Evolutionary conservation across 2,888 invertebrate genomes (phyloP), one percentile per base, ranked within the genome.

Genomic region (Creontiades dilutus): DNA sequence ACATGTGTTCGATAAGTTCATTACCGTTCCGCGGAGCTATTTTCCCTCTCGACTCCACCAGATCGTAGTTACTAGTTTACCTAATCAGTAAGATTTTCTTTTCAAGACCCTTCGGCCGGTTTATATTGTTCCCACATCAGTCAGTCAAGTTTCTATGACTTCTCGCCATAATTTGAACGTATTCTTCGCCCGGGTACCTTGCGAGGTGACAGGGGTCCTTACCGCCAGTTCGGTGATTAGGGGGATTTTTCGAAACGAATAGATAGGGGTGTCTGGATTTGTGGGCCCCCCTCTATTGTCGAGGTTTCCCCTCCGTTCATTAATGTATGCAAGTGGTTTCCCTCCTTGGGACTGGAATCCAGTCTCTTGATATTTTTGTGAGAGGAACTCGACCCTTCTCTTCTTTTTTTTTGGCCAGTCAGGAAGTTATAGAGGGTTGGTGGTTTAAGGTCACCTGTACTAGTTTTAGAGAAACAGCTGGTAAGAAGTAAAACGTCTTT

Each of bases 161-260:
- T 27, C 37, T 28, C 27, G 23, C 82, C 82, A 68, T 68, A 82
- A 82, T 82, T 82, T 82, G 52, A 82, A 82, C 47, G 16, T 48
- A 82, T 82, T 82, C 82, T 82, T 82, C 13, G n/a, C 11, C 14
- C 9, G 19, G 78, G 78, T 13, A 27, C 37, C 78, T 5, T 78
- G 2, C 46, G 37, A 47, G 7, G 4, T 47, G 78, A 78, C 19
- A 82, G 23, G 52, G 52, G 82, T 82, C 47, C 14, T 52, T n/a
- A 81, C 47, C 23, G 82, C 5, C 82, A 48, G 82, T 82, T 82
- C 52, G 47, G 48, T 82, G 82, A 82, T 82, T 82, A 82, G 82
- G 82, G 82, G 82, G 52, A 52, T 82, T 82, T n/a, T 82, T 52
- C 52, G 48, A 19, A 52, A 82, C 27, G 48, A 47, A 19, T 16